phyloP scores from a whole-genome alignment of 2,888 invertebrate genomes.

The Mongoloraphidia duomilia region DNA sequence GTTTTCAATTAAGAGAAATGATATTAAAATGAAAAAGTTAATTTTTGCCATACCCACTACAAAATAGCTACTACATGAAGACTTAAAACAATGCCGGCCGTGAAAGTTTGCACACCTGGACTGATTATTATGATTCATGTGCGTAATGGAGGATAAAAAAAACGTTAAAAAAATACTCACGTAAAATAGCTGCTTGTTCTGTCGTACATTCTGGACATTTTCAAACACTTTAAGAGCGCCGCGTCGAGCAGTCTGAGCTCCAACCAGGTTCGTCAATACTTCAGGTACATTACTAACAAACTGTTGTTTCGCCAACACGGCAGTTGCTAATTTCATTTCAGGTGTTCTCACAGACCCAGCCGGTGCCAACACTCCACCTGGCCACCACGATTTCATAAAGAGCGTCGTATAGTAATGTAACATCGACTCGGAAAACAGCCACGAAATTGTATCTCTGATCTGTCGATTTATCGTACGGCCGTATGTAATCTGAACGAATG shows the following conservation, averaged over 20 bases:
- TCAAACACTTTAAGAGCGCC: conserved; percentile 79
- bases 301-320: conserved; percentile 51
- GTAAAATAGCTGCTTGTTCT: conserved; percentile 84
- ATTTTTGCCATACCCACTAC: no score
- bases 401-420: conserved; percentile 73
- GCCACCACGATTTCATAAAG: conserved; percentile 81
- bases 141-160: not conserved
- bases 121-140: no score
- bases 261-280: conserved; percentile 69
- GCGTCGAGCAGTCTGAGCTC: conserved; percentile 67
- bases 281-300: conserved; percentile 62
- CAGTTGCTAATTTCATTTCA: conserved; percentile 52
- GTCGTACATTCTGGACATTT: conserved; percentile 66
- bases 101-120: no score
- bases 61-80: no score
- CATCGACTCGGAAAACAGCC: conserved; percentile 84
- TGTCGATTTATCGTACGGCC: conserved; percentile 88
- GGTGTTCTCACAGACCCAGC: conserved; percentile 36
- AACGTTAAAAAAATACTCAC: conserved; percentile 39
- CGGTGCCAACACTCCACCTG: conserved; percentile 61
- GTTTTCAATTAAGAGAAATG: no score
- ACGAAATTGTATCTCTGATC: conserved; percentile 73
- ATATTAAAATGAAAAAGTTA: no score
- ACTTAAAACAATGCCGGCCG: no score
- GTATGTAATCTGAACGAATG: conserved; percentile 82